phyloP scores from a whole-genome alignment of 2,797 vertebrate species.

The Potorous gilbertii region DNA sequence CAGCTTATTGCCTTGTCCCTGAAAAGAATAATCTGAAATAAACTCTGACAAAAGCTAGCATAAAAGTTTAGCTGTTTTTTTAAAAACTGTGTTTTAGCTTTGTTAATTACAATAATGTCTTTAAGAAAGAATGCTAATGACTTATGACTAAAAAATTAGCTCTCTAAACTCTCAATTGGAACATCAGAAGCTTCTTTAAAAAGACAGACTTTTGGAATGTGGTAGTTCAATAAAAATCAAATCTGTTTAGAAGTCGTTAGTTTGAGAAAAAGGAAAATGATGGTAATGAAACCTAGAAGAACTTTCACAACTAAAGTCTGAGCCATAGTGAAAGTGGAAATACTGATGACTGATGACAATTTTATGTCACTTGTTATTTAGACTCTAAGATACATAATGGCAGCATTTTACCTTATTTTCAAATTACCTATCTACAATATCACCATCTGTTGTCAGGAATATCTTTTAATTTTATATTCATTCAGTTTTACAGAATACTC shows the following conservation, averaged over 20 bases:
- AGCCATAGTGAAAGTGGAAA: background rate
- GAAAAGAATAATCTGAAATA: conserved; percentile 36
- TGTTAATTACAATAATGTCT: conserved; percentile 46
- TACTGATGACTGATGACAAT: background rate
- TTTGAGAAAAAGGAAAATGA: background rate
- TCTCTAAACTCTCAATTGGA: background rate
- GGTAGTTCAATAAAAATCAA: background rate
- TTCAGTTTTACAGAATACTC: background rate
- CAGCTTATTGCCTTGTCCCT: conserved; percentile 8
- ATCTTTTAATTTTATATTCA: background rate
- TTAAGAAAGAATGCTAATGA: conserved; percentile 8
- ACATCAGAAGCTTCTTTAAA: background rate
- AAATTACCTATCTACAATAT: background rate
- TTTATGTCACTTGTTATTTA: conserved; percentile 1
- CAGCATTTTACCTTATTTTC: conserved; percentile 10
- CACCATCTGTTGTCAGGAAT: background rate
- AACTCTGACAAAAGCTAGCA: conserved; percentile 11
- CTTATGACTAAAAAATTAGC: conserved; percentile 33
- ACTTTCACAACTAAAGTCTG: conserved; percentile 29
- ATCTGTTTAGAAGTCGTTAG: background rate
- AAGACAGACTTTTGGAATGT: background rate
- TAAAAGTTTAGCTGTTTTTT: background rate
- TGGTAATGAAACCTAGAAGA: background rate
- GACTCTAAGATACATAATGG: background rate
- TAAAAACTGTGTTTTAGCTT: background rate